A percentile compares a stretch with the other conserved stretches of the same genome.
phyloP scores from a whole-genome alignment of 2,888 invertebrate species.

The Agrotis puta region DNA sequence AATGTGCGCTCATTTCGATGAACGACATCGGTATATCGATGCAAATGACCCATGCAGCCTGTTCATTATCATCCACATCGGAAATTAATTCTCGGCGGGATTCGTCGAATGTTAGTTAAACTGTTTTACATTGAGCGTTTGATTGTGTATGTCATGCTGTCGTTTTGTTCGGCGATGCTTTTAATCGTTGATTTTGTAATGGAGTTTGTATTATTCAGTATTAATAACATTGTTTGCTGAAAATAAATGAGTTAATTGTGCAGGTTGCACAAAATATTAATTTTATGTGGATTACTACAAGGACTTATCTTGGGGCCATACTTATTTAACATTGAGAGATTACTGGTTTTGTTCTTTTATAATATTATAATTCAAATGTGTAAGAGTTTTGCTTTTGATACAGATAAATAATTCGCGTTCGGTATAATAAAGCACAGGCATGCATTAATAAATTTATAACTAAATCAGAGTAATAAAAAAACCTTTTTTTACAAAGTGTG shows the following conservation, averaged over 20 bases:
- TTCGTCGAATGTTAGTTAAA: conserved; percentile 73
- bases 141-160: conserved; percentile 64
- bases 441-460: too few species aligned
- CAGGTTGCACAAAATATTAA: not conserved
- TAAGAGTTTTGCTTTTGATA: too few species aligned
- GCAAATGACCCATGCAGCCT: conserved; percentile 76
- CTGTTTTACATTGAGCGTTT: conserved; percentile 72
- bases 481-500: too few species aligned
- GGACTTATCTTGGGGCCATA: conserved; percentile 4
- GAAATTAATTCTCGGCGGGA: conserved; percentile 83
- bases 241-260: not conserved
- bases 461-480: too few species aligned
- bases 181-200: not conserved
- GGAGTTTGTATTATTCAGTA: not conserved
- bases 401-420: too few species aligned
- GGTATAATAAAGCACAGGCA: too few species aligned
- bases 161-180: not conserved
- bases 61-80: conserved; percentile 83
- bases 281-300: not conserved
- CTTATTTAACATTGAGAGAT: not conserved
- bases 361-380: not conserved
- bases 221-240: not conserved
- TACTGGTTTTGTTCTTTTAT: not conserved
- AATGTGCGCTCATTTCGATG: conserved; percentile 77
- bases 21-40: conserved; percentile 80